phyloP scores from a whole-genome alignment of 2,797 vertebrate species.

The Pangasius djambal region DNA sequence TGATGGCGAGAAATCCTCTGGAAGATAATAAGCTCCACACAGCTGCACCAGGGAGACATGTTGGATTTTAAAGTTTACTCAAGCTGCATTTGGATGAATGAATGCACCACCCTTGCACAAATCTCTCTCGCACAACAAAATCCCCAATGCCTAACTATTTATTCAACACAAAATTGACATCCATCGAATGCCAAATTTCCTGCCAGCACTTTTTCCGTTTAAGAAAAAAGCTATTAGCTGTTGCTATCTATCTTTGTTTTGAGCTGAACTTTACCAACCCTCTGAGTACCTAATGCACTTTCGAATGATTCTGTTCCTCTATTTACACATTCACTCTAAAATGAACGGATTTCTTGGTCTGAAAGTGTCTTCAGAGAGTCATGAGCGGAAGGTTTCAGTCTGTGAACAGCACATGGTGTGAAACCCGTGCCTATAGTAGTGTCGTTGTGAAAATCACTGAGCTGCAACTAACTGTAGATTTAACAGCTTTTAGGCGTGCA shows the following conservation, averaged over 20 bases:
- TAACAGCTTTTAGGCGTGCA: background rate
- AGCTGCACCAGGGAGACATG: background rate
- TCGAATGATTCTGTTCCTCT: background rate
- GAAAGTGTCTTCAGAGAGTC: background rate
- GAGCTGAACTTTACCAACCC: background rate
- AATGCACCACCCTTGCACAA: slow-evolving; percentile 10
- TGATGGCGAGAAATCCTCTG: slow-evolving; percentile 1
- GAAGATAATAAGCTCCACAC: slow-evolving; percentile 2
- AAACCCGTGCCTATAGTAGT: background rate
- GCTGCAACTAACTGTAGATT: background rate
- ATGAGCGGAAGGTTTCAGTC: background rate
- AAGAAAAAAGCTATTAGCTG: too few species aligned
- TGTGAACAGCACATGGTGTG: background rate
- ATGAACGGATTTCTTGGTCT: background rate
- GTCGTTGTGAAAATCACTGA: background rate
- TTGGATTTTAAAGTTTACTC: slow-evolving; percentile 20
- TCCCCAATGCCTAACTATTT: background rate
- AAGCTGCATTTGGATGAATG: slow-evolving; percentile 13
- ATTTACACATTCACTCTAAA: background rate
- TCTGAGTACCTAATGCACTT: background rate
- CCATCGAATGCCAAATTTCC: background rate
- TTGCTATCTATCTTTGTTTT: background rate
- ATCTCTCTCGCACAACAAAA: background rate
- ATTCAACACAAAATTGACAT: background rate
- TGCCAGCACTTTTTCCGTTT: background rate